phyloP scores from a whole-genome alignment of 2,888 invertebrate species.

The Ypsolopha scabrella region DNA sequence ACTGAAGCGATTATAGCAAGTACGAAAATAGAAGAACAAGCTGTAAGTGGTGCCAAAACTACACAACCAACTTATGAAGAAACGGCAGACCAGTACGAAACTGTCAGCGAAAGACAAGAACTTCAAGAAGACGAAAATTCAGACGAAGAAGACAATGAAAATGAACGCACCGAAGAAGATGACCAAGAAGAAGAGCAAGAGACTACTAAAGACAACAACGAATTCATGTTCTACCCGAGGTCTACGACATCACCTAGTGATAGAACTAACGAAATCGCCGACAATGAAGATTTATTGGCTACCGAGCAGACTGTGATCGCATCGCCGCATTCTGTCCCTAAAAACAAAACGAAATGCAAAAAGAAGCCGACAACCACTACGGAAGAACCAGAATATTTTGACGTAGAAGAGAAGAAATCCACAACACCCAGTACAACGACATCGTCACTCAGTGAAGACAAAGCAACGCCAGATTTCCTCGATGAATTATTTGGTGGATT shows the following conservation, averaged over 20 bases:
- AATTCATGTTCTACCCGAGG: slow-evolving; percentile 36
- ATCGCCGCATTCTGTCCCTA: slow-evolving; percentile 23
- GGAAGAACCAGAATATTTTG: slow-evolving; percentile 10
- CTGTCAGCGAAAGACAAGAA: slow-evolving; percentile 16
- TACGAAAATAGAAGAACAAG: neutral
- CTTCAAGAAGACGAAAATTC: slow-evolving; percentile 13
- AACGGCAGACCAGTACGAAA: slow-evolving; percentile 21
- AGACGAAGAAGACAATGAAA: slow-evolving; percentile 14
- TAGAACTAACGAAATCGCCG: slow-evolving; percentile 21
- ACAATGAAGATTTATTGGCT: slow-evolving; percentile 20
- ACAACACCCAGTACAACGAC: slow-evolving; percentile 18
- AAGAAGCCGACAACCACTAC: slow-evolving; percentile 35
- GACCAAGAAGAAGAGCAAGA: slow-evolving; percentile 17
- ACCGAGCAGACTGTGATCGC: slow-evolving; percentile 24
- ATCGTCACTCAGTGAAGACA: slow-evolving; percentile 21
- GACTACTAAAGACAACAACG: slow-evolving; percentile 30
- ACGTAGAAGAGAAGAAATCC: slow-evolving; percentile 6
- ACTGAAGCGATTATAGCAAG: slow-evolving; percentile 11
- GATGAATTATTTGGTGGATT: slow-evolving; percentile 41
- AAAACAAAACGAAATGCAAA: slow-evolving; percentile 54
- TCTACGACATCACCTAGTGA: slow-evolving; percentile 19
- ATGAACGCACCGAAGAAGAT: slow-evolving; percentile 1
- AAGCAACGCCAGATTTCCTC: slow-evolving; percentile 32
- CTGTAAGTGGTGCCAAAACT: slow-evolving; percentile 12
- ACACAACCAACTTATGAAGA: slow-evolving; percentile 22